Evolutionary conservation across 2,113 vertebrate genomes (phyloP).

Genomic region (Gobiocypris rarus): DNA sequence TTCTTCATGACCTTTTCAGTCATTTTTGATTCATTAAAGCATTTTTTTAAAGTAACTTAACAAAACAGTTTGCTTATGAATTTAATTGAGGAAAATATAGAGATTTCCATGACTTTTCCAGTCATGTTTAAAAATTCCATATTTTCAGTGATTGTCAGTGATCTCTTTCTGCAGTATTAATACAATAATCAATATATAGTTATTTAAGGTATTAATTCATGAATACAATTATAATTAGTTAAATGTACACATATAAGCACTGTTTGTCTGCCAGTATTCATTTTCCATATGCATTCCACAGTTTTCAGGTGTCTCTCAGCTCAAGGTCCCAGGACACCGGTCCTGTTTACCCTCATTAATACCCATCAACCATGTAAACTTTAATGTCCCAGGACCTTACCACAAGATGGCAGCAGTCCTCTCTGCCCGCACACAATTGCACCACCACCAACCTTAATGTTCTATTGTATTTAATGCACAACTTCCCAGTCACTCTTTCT

Average conservation of each 20-base stretch:
- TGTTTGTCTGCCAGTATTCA: not conserved
- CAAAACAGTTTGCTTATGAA: not conserved
- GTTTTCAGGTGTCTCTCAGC: not conserved
- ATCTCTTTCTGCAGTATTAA: not conserved
- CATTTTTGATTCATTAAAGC: not conserved
- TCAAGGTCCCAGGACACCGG: not conserved
- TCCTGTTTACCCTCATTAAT: not conserved
- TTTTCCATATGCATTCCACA: not conserved
- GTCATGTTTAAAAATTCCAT: not conserved
- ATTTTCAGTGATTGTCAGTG: not conserved
- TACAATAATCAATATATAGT: not conserved
- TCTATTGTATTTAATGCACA: not conserved
- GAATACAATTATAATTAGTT: not conserved
- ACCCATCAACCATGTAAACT: not conserved
- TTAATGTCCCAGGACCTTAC: conserved; percentile 6
- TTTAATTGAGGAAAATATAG: not conserved
- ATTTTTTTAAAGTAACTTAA: not conserved
- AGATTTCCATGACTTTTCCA: not conserved
- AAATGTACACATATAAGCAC: not conserved
- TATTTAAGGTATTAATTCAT: not conserved
- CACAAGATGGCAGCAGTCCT: conserved; percentile 63
- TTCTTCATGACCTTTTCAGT: not conserved
- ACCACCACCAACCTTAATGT: conserved; percentile 5
- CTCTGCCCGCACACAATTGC: not conserved
- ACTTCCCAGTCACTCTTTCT: conserved; percentile 25